Percentiles rank a stretch among this genome's conserved stretches.
These are phyloP conservation scores for Glaucidium brasilianum DNA, from an alignment of 2,113 vertebrate species.

Conservation along the genomic window DNA sequence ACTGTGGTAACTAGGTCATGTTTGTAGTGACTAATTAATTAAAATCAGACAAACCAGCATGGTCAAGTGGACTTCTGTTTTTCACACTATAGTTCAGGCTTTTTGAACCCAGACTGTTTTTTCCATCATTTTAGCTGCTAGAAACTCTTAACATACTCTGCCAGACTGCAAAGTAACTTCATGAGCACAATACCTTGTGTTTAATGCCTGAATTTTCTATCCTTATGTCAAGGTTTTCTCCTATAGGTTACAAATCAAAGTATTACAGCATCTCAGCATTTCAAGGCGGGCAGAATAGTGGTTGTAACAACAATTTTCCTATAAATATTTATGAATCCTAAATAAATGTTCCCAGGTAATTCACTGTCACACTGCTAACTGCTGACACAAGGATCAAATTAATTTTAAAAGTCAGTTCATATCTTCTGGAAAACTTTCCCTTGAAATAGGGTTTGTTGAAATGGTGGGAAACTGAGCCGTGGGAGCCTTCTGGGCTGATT, in stretches of 20 bases:
- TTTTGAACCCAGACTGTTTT: neutral
- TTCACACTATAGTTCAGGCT: neutral
- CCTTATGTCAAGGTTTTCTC: neutral
- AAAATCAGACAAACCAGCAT: neutral
- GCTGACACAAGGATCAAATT: neutral
- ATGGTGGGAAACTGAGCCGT: neutral
- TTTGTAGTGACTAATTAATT: conserved; percentile 14
- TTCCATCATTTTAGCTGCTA: neutral
- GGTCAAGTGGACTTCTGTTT: neutral
- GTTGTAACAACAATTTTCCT: neutral
- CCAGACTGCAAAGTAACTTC: neutral
- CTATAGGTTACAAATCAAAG: neutral
- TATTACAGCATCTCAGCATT: neutral
- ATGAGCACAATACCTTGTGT: neutral
- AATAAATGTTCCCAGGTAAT: neutral
- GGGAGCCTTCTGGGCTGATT: neutral
- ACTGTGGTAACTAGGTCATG: neutral
- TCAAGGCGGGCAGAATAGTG: neutral
- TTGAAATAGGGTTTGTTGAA: neutral
- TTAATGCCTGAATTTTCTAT: neutral
- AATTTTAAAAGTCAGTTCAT: neutral
- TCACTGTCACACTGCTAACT: neutral
- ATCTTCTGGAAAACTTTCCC: neutral
- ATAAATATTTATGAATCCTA: neutral
- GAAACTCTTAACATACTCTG: neutral